Conservation (phyloP, 2,888 invertebrate genomes). For the Spilarctia lutea region DNA sequence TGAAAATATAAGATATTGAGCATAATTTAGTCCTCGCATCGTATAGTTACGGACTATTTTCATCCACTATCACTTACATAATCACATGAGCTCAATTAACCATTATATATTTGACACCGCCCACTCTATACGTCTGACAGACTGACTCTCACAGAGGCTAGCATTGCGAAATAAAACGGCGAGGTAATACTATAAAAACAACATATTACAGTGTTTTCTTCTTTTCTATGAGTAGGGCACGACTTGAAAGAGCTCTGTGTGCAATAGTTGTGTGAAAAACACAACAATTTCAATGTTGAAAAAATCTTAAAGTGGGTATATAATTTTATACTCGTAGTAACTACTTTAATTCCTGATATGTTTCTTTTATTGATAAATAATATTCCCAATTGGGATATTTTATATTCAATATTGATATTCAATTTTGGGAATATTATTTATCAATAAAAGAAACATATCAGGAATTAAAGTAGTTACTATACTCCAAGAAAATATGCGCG, state of each 20-base stretch:
- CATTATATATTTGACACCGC: constrained; percentile 65
- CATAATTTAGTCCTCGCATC: neutral
- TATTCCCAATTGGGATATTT: too few relatives aligned
- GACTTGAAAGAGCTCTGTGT: neutral
- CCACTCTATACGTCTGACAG: constrained; percentile 41
- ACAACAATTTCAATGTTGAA: too few relatives aligned
- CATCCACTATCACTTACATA: constrained; percentile 57
- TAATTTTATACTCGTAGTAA: too few relatives aligned
- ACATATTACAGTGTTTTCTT: neutral
- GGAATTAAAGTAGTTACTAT: too few relatives aligned
- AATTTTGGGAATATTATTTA: neutral
- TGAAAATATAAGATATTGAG: neutral
- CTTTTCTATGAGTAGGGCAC: neutral
- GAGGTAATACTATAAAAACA: constrained; percentile 27
- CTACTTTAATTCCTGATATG: neutral
- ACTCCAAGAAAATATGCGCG: neutral
- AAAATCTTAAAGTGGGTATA: neutral
- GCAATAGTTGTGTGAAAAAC: neutral
- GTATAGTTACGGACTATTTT: constrained; percentile 40
- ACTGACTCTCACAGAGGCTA: constrained; percentile 35
- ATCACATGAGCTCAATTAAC: constrained; percentile 67
- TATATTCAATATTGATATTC: too few relatives aligned
- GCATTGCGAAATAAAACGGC: constrained; percentile 42
- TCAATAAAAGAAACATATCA: neutral
- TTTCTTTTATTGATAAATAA: neutral